phyloP scores from a whole-genome alignment of 2,797 vertebrate species.

The Gymnoscopelus braueri region DNA sequence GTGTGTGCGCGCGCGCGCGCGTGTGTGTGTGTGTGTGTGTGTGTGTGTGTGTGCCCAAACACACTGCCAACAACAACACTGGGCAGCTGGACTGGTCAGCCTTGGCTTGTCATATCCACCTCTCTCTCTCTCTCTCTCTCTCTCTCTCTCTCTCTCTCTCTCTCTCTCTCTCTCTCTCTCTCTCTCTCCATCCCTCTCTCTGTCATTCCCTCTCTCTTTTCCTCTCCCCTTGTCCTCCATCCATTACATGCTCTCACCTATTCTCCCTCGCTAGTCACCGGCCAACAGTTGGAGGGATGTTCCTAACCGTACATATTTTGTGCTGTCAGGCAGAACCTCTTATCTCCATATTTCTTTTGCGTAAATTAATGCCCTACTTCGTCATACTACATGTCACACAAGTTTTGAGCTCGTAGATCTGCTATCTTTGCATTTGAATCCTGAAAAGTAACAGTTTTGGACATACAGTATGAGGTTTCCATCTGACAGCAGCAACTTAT shows the following conservation, averaged over 20 bases:
- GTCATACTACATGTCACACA: too few relatives aligned
- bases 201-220: background rate
- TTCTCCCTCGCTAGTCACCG: too few relatives aligned
- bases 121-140: slow-evolving; percentile 5
- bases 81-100: slow-evolving; percentile 39
- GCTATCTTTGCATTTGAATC: too few relatives aligned
- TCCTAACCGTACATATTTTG: too few relatives aligned
- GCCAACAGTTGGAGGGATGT: too few relatives aligned
- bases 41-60: background rate
- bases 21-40: background rate
- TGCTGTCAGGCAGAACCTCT: too few relatives aligned
- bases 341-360: too few relatives aligned
- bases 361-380: too few relatives aligned
- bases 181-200: background rate
- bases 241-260: background rate
- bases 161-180: background rate
- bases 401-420: too few relatives aligned
- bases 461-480: too few relatives aligned
- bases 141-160: background rate
- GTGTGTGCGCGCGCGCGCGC: background rate
- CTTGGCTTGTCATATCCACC: slow-evolving; percentile 45
- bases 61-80: slow-evolving; percentile 60
- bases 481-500: too few relatives aligned
- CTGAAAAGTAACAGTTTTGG: too few relatives aligned
- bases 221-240: background rate